These are phyloP conservation scores for Porites australiensis DNA, from an alignment of 64 coral and sea anemone genomes.

Conservation along the genomic window DNA sequence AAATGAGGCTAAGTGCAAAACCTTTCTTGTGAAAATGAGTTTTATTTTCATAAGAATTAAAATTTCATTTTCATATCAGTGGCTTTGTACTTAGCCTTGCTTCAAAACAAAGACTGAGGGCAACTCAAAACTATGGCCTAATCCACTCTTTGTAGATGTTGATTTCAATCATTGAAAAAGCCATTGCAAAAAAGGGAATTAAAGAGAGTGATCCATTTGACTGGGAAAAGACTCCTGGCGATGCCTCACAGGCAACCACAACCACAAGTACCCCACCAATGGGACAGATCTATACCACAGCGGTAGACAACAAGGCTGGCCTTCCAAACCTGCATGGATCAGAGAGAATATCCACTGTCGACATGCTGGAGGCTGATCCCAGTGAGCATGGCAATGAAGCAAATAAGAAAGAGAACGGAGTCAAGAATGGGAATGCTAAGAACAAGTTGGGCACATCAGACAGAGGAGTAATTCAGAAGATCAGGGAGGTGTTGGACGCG, in stretches of 20 bases:
- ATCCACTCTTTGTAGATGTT: conserved; percentile 59
- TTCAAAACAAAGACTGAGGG: neutral
- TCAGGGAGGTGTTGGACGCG: conserved; percentile 86
- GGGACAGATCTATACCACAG: conserved; percentile 81
- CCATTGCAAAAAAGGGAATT: conserved; percentile 80
- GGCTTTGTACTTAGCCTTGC: too few relatives aligned
- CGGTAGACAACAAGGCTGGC: conserved; percentile 77
- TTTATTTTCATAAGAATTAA: too few relatives aligned
- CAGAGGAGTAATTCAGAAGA: conserved; percentile 92
- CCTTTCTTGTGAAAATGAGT: too few relatives aligned
- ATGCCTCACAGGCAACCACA: conserved; percentile 87
- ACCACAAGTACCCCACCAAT: conserved; percentile 87
- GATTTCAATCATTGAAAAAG: conserved; percentile 77
- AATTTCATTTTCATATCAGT: too few relatives aligned
- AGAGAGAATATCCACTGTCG: conserved; percentile 57
- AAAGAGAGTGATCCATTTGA: conserved; percentile 88
- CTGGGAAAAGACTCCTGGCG: conserved; percentile 85
- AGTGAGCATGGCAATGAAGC: conserved; percentile 79
- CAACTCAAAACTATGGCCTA: neutral
- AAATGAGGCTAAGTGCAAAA: too few relatives aligned
- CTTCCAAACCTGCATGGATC: conserved; percentile 59
- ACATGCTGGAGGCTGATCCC: conserved; percentile 73
- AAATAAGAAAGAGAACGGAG: conserved; percentile 34
- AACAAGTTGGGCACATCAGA: conserved; percentile 64
- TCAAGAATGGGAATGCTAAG: conserved; percentile 4